phyloP scores from a whole-genome alignment of 1,140 invertebrate genomes.

The Orchesella cincta region DNA sequence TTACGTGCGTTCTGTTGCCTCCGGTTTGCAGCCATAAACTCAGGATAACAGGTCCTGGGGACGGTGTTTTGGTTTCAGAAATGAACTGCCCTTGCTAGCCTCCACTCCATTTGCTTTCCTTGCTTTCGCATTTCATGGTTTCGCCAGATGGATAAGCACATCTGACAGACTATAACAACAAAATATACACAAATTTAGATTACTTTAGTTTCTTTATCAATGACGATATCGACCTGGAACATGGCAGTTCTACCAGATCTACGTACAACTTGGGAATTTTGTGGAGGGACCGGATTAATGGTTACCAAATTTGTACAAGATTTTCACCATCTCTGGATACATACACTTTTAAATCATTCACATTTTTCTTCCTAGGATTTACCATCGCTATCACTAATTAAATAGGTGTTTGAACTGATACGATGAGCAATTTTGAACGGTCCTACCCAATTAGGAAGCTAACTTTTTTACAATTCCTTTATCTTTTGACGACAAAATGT shows the following conservation, averaged over 20 bases:
- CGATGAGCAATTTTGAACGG: slow-evolving; percentile 6
- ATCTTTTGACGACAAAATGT: slow-evolving; percentile 6
- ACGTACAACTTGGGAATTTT: background rate
- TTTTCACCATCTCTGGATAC: background rate
- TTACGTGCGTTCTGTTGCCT: no score
- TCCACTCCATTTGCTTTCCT: no score
- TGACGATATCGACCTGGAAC: background rate
- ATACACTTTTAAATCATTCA: slow-evolving; percentile 6
- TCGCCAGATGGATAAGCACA: no score
- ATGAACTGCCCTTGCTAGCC: no score
- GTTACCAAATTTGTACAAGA: background rate
- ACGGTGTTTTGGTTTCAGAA: no score
- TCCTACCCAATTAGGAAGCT: background rate
- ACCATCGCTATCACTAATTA: background rate
- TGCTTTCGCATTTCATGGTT: no score
- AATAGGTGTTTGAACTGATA: background rate
- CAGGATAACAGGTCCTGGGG: no score
- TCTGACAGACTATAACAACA: no score
- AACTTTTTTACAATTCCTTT: slow-evolving; percentile 24
- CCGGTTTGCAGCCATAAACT: no score
- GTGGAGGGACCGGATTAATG: background rate
- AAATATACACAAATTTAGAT: no score
- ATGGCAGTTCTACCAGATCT: background rate
- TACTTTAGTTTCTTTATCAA: no score
- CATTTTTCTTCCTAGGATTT: slow-evolving; percentile 3